A percentile compares a stretch with the other conserved stretches of the same genome.
These are phyloP conservation scores for Drosophila kanekoi DNA, from an alignment of 2,888 invertebrate species.

Conservation along the genomic window DNA sequence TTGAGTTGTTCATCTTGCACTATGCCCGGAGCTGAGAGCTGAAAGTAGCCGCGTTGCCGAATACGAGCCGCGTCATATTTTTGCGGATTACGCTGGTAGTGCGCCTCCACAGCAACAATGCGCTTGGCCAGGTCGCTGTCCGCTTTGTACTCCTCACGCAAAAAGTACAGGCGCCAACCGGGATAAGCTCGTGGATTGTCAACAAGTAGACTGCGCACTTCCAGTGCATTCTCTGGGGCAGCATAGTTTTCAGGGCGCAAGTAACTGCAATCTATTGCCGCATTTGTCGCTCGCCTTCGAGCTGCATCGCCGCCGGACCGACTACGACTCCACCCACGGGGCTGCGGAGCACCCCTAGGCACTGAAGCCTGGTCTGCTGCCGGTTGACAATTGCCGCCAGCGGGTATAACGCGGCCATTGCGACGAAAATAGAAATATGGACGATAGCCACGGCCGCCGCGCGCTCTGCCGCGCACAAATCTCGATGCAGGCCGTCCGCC, in stretches of 20 bases:
- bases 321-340: constrained; percentile 59
- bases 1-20: constrained; percentile 87
- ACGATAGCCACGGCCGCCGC: constrained; percentile 71
- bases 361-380: background rate
- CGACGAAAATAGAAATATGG: constrained; percentile 82
- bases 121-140: constrained; percentile 86
- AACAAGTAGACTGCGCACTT: constrained; percentile 66
- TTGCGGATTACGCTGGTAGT: constrained; percentile 83
- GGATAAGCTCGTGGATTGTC: constrained; percentile 86
- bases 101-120: constrained; percentile 86
- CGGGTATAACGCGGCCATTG: constrained; percentile 80
- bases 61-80: constrained; percentile 68
- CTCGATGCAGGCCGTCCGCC: constrained; percentile 58
- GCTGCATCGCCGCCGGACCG: background rate
- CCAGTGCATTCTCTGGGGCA: constrained; percentile 65
- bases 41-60: constrained; percentile 63
- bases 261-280: constrained; percentile 64
- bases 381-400: constrained; percentile 46
- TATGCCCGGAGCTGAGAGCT: constrained; percentile 87
- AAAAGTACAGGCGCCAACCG: constrained; percentile 93
- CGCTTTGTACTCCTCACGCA: constrained; percentile 87
- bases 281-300: constrained; percentile 23
- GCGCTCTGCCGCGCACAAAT: constrained; percentile 72
- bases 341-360: constrained; percentile 8
- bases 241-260: constrained; percentile 74